These are phyloP conservation scores for Macroglossus sobrinus DNA, from an alignment of 2,113 vertebrate genomes.

Conservation along the genomic window DNA sequence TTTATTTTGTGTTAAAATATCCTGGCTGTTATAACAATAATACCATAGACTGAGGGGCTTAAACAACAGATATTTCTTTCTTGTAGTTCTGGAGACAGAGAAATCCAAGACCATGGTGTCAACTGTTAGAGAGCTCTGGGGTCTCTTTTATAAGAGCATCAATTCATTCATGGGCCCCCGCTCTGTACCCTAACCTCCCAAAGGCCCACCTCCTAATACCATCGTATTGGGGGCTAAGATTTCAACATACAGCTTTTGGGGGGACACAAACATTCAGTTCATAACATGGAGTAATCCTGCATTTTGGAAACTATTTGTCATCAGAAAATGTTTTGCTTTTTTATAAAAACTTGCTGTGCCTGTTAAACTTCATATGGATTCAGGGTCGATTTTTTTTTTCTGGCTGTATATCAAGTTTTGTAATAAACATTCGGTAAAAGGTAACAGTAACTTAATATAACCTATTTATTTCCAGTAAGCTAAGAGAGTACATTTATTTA, in stretches of 20 bases:
- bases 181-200: not conserved
- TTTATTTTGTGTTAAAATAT: constrained; percentile 25
- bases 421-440: not conserved
- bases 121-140: not conserved
- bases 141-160: not conserved
- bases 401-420: not conserved
- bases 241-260: not conserved
- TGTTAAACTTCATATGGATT: constrained; percentile 15
- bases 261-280: not conserved
- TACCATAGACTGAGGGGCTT: not conserved
- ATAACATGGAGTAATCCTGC: not conserved
- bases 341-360: not conserved
- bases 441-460: not conserved
- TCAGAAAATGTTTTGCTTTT: not conserved
- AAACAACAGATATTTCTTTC: not conserved
- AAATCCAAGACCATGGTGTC: not conserved
- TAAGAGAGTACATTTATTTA: not conserved
- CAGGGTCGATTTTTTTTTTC: not conserved
- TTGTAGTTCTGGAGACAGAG: not conserved
- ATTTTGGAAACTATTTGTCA: not conserved
- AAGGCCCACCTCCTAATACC: not conserved
- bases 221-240: not conserved
- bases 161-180: not conserved
- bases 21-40: not conserved
- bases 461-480: not conserved